Base-by-base conservation (phyloP, 2,888 invertebrate species). In the Salpingus planirostris region DNA sequence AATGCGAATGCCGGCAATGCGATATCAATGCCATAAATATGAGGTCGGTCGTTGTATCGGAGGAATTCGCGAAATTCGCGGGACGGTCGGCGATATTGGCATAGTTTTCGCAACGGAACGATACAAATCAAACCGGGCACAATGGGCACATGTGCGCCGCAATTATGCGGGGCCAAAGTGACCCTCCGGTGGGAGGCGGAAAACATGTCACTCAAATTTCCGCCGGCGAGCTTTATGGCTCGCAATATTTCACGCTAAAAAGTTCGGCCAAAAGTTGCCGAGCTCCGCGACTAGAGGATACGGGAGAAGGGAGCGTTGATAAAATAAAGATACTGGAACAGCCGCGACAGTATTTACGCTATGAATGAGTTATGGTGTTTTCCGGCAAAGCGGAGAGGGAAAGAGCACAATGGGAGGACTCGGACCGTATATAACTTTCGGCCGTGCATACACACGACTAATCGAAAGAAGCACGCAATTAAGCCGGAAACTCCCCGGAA, bases 161-260 rank as follows among this genome's bases (percentile, higher is more conserved):
- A 27, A 2, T 11, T 24, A 10, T 10, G n/a, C n/a, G 12, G 11
- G 2, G 12, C 2, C 12, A 5, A 12, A 5, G 8, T 22, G 23
- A 12, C 13, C 6, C 13, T 11, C 13, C 3, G 2, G 2, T 25
- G n/a, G n/a, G n/a, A n/a, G n/a, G n/a, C n/a, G n/a, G n/a, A n/a
- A n/a, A n/a, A n/a, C n/a, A n/a, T n/a, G n/a, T n/a, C n/a, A n/a
- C n/a, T n/a, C n/a, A n/a, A n/a, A n/a, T n/a, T n/a, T n/a, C n/a
- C n/a, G n/a, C n/a, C n/a, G 36, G 36, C 42, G 42, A 29, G 37
- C 33, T 44, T 42, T 44, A 44, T 38, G 24, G 40, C 27, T 40
- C 28, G 38, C 30, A 27, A 44, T 42, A 44, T 44, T 44, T 44
- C 36, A 44, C 31, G 36, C 14, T 38, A 35, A 38, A 44, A n/a